Evolutionary conservation across 2,888 invertebrate species (phyloP).

Genomic region (Chloromyia formosa): DNA sequence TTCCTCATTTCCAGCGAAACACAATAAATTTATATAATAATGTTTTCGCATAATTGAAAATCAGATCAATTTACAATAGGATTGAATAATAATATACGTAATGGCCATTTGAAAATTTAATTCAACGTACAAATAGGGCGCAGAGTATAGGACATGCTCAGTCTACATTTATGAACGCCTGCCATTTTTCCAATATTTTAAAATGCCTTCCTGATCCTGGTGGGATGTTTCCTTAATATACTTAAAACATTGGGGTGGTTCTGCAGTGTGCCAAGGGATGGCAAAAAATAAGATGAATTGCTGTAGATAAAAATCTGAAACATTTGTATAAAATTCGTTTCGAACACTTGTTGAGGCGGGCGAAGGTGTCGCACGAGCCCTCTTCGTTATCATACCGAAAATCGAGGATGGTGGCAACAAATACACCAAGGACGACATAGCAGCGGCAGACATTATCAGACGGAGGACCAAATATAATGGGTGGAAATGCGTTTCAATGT

Average conservation of each 20-base stretch:
- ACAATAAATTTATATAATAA: constrained; percentile 9
- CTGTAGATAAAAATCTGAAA: constrained; percentile 34
- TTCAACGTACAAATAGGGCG: too few species aligned
- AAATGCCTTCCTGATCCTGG: background rate
- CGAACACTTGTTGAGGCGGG: constrained; percentile 30
- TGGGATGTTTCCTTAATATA: background rate
- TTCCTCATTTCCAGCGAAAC: background rate
- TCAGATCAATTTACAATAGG: constrained; percentile 14
- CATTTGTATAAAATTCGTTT: constrained; percentile 16
- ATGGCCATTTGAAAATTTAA: background rate
- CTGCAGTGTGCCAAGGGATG: background rate
- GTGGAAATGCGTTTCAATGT: constrained; percentile 14
- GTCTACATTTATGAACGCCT: background rate
- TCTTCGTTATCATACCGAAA: constrained; percentile 9
- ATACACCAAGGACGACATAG: too few species aligned
- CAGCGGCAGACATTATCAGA: background rate
- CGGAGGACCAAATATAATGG: background rate
- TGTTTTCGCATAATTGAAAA: constrained; percentile 20
- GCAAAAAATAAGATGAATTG: background rate
- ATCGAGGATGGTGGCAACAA: background rate
- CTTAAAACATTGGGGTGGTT: background rate
- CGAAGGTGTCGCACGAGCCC: background rate
- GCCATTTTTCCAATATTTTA: constrained; percentile 14
- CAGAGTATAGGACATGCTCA: background rate
- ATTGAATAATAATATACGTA: background rate